A percentile compares a stretch with the other conserved stretches of the same genome.
phyloP scores from a whole-genome alignment of 2,113 vertebrate genomes.

The Phycodurus eques region DNA sequence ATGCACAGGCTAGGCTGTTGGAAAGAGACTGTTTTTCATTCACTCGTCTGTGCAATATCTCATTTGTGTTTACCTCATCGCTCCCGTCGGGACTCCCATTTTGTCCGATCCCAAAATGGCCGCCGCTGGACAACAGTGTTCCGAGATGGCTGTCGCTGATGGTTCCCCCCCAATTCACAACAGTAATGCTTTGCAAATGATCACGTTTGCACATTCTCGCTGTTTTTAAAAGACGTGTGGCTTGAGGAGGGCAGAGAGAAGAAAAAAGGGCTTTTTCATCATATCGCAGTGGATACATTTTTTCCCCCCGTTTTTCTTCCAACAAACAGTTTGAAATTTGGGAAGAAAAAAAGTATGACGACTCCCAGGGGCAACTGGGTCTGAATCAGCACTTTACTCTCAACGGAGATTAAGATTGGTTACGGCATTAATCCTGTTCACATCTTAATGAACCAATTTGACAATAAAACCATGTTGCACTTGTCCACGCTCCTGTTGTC shows the following conservation, averaged over 20 bases:
- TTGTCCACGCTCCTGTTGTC: conserved; percentile 31
- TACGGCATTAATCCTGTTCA: conserved; percentile 84
- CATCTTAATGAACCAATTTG: conserved; percentile 87
- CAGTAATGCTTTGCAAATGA: conserved; percentile 51
- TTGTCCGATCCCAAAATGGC: neutral
- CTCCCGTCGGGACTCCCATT: conserved; percentile 40
- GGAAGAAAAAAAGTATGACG: conserved; percentile 70
- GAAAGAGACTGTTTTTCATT: conserved; percentile 92
- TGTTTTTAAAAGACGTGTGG: conserved; percentile 70
- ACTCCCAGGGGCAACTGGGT: conserved; percentile 83
- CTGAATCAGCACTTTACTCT: conserved; percentile 96
- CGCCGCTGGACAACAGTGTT: neutral
- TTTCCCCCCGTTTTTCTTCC: neutral
- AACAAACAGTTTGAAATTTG: conserved; percentile 68
- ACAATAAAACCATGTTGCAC: conserved; percentile 85
- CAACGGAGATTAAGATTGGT: conserved; percentile 82
- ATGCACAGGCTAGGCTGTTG: conserved; percentile 91
- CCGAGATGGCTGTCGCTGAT: neutral
- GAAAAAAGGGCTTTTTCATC: conserved; percentile 89
- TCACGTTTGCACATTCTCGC: conserved; percentile 77
- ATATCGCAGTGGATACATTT: conserved; percentile 42
- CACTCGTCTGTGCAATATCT: conserved; percentile 89
- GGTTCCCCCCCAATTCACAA: neutral
- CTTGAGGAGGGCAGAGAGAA: conserved; percentile 52
- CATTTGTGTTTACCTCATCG: conserved; percentile 68